phyloP scores from a whole-genome alignment of 2,113 vertebrate species.

The Periophthalmus modestus region DNA sequence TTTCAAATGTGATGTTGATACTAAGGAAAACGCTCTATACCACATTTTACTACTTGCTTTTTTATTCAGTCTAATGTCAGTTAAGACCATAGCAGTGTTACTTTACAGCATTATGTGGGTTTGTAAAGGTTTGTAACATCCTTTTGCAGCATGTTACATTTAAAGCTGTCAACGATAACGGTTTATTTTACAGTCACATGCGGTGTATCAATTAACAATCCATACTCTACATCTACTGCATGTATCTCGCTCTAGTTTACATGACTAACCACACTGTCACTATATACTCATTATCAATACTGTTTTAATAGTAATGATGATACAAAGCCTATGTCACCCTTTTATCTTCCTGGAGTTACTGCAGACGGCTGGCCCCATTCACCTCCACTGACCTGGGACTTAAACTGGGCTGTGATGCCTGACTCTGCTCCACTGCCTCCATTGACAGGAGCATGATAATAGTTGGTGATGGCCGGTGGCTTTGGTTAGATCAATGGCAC shows the following conservation, averaged over 20 bases:
- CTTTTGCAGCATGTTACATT: not conserved
- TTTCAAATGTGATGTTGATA: too few species aligned
- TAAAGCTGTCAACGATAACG: too few species aligned
- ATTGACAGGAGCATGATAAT: conserved; percentile 56
- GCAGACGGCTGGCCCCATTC: conserved; percentile 39
- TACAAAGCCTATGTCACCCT: conserved; percentile 28
- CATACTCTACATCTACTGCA: not conserved
- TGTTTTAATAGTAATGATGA: not conserved
- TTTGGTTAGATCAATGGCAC: conserved; percentile 19
- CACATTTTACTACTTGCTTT: too few species aligned
- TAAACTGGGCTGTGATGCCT: conserved; percentile 26
- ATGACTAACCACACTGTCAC: not conserved
- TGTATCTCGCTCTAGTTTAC: not conserved
- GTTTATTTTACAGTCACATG: not conserved
- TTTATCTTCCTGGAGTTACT: not conserved
- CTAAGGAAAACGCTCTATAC: too few species aligned
- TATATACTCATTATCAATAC: not conserved
- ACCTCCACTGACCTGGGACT: conserved; percentile 40
- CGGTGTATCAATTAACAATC: not conserved
- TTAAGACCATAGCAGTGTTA: too few species aligned
- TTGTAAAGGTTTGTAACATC: too few species aligned
- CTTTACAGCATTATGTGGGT: too few species aligned
- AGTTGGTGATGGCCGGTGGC: conserved; percentile 34
- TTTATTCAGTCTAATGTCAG: too few species aligned
- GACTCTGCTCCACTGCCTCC: conserved; percentile 46